These are phyloP conservation scores for Onthophagus sagittarius DNA, from an alignment of 2,888 invertebrate genomes.

Conservation along the genomic window DNA sequence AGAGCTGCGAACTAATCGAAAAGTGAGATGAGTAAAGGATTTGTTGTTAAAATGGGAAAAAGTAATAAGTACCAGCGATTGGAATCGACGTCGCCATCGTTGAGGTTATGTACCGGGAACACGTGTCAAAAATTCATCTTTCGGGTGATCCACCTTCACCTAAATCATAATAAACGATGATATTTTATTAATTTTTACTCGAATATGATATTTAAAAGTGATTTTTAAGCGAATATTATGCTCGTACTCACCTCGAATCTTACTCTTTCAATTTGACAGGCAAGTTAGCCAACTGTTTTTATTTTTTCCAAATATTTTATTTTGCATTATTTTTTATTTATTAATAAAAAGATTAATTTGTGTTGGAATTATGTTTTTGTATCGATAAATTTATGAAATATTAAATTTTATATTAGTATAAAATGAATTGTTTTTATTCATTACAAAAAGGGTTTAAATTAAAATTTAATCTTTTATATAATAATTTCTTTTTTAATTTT, in stretches of 20 bases:
- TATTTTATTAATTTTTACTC: background rate
- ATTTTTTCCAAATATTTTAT: background rate
- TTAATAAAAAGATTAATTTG: no score
- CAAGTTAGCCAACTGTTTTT: constrained; percentile 11
- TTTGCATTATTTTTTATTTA: background rate
- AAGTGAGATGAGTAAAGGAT: background rate
- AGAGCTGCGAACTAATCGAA: constrained; percentile 53
- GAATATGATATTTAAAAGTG: background rate
- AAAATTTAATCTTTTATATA: no score
- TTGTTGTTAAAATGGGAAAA: background rate
- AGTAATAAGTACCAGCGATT: constrained; percentile 34
- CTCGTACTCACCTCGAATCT: constrained; percentile 1
- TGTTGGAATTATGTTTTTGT: no score
- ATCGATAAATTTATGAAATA: no score
- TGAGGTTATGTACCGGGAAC: constrained; percentile 33
- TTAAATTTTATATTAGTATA: no score
- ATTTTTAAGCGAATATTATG: background rate
- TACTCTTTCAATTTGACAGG: constrained; percentile 9
- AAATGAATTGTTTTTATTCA: no score
- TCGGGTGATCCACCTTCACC: constrained; percentile 14
- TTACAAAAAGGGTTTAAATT: no score
- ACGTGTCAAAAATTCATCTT: constrained; percentile 33
- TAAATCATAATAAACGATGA: background rate
- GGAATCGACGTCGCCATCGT: constrained; percentile 38
- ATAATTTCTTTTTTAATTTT: no score